Conservation (phyloP, 2,113 vertebrate genomes). For the Cinclus cinclus region DNA sequence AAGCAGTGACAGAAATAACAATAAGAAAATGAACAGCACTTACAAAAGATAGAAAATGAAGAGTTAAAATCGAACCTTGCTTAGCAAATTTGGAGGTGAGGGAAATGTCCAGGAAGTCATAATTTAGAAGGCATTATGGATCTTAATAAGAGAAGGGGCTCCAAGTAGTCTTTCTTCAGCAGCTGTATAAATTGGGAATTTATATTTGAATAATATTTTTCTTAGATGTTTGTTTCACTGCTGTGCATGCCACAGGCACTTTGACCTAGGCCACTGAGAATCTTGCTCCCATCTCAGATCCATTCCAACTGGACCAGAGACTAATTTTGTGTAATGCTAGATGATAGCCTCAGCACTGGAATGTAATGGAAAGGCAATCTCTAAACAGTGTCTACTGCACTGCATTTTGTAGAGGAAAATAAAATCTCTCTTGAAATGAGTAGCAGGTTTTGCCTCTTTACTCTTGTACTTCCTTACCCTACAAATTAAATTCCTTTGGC, state of each 20-base stretch:
- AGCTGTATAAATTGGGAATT: neutral
- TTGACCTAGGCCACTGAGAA: neutral
- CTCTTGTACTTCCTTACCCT: neutral
- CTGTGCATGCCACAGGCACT: neutral
- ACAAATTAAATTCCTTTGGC: neutral
- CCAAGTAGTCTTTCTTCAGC: neutral
- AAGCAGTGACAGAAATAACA: neutral
- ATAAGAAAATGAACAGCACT: neutral
- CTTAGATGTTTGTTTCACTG: neutral
- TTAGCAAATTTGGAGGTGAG: neutral
- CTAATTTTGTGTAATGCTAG: neutral
- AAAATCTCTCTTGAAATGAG: neutral
- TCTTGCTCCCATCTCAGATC: rapidly evolving
- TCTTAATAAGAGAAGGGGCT: neutral
- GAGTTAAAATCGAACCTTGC: neutral
- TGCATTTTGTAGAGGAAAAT: neutral
- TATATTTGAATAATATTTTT: neutral
- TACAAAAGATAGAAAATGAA: neutral
- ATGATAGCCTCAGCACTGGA: neutral
- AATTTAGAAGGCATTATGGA: neutral
- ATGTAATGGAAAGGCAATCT: neutral
- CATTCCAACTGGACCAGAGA: neutral
- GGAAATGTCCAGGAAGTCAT: neutral
- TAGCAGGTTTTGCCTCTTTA: neutral
- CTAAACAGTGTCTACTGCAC: neutral